Conservation (phyloP, 2,797 vertebrate genomes). For the Phoeniculus purpureus region DNA sequence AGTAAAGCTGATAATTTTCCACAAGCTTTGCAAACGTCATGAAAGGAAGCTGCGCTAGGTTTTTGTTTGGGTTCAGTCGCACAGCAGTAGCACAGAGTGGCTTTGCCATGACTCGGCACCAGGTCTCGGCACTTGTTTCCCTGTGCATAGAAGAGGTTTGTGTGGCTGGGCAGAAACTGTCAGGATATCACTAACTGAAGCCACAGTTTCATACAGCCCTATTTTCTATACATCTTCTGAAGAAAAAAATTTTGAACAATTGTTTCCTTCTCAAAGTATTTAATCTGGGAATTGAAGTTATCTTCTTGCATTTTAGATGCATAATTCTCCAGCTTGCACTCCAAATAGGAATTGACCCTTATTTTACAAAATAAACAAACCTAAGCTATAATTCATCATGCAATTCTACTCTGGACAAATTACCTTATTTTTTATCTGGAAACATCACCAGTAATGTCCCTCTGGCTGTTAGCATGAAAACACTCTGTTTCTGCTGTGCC, state of each 20-base stretch:
- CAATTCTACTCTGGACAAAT: background rate
- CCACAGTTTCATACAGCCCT: background rate
- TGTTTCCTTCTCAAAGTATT: background rate
- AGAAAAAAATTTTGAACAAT: background rate
- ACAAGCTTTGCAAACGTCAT: background rate
- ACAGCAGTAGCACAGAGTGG: background rate
- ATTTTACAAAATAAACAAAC: background rate
- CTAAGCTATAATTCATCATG: background rate
- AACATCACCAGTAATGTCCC: background rate
- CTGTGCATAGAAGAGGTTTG: background rate
- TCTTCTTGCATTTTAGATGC: background rate
- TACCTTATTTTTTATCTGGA: background rate
- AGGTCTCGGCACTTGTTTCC: background rate
- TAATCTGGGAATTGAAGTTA: background rate
- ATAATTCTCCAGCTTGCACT: background rate
- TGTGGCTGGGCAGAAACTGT: background rate
- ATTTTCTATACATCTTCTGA: background rate
- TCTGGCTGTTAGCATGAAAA: background rate
- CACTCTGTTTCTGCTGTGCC: background rate
- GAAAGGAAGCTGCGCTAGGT: background rate
- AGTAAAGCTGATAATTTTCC: background rate
- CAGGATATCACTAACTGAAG: background rate
- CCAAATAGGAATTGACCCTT: background rate
- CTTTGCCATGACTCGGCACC: accelerated
- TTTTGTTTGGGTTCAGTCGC: background rate